These are phyloP conservation scores for Muricea muricata DNA, from an alignment of 92 coral and sea anemone genomes.

Conservation along the genomic window DNA sequence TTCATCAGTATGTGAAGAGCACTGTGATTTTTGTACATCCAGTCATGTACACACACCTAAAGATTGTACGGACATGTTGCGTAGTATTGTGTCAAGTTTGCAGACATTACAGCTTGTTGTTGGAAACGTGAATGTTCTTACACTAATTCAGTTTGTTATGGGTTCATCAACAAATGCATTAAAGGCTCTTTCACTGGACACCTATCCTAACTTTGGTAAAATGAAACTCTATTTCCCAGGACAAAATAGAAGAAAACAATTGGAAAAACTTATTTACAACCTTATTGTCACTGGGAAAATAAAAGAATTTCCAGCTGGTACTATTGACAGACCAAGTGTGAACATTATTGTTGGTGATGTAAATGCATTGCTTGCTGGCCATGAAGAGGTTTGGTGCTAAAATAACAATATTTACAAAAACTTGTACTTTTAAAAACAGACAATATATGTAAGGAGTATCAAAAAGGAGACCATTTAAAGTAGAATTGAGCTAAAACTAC, in stretches of 20 bases:
- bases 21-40: constrained; percentile 33
- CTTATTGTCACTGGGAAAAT: constrained; percentile 4
- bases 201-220: constrained; percentile 30
- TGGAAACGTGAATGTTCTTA: constrained; percentile 41
- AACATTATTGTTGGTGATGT: background rate
- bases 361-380: background rate
- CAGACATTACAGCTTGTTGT: constrained; percentile 45
- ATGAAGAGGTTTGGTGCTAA: background rate
- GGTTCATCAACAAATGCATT: constrained; percentile 55
- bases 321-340: constrained; percentile 2
- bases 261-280: background rate
- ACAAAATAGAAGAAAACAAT: constrained; percentile 34
- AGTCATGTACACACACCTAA: constrained; percentile 24
- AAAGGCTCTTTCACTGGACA: constrained; percentile 32
- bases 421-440: too few species aligned
- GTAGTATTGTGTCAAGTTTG: constrained; percentile 30
- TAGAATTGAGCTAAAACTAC: too few species aligned
- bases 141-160: constrained; percentile 42
- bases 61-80: constrained; percentile 45
- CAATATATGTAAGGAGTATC: too few species aligned
- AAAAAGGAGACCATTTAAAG: too few species aligned
- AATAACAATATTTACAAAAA: background rate
- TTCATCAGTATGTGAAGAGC: constrained; percentile 38
- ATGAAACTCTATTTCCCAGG: constrained; percentile 34
- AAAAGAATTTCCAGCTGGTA: background rate